Conservation (phyloP, 2,797 vertebrate species). For the Onychomys arenicola region DNA sequence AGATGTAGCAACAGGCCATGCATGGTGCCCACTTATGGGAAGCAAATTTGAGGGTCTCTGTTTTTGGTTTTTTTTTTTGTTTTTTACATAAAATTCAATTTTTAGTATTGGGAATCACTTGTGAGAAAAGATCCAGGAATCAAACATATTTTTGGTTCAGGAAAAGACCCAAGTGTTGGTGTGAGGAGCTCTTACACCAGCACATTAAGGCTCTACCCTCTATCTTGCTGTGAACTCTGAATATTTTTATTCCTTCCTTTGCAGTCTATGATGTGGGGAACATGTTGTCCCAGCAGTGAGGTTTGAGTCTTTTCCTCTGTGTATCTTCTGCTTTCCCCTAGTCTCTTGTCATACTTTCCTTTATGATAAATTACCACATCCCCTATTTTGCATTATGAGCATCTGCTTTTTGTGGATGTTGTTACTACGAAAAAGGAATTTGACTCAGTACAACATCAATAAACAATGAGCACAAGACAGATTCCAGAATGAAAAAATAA, state of each 20-base stretch:
- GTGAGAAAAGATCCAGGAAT: background rate
- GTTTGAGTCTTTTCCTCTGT: background rate
- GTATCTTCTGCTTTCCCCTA: background rate
- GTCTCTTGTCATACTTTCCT: background rate
- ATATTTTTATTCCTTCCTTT: too few relatives aligned
- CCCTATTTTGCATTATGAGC: background rate
- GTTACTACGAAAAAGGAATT: background rate
- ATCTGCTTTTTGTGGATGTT: background rate
- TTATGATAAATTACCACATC: background rate
- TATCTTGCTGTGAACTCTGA: background rate
- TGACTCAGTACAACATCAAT: background rate
- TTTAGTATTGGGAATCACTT: background rate
- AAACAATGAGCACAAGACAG: background rate
- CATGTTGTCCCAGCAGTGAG: accelerated
- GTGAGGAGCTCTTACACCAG: accelerated
- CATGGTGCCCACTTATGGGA: too few relatives aligned
- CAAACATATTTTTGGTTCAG: too few relatives aligned
- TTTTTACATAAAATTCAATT: background rate
- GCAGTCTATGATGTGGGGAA: background rate
- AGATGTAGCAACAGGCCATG: accelerated
- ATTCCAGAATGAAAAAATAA: too few relatives aligned
- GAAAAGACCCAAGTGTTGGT: background rate
- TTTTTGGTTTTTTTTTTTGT: background rate
- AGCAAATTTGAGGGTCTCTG: background rate
- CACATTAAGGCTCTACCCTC: too few relatives aligned